A percentile compares a stretch with the other conserved stretches of the same genome.
Conservation (phyloP, 2,888 invertebrate species). For the Drosophila fulvimacula region DNA sequence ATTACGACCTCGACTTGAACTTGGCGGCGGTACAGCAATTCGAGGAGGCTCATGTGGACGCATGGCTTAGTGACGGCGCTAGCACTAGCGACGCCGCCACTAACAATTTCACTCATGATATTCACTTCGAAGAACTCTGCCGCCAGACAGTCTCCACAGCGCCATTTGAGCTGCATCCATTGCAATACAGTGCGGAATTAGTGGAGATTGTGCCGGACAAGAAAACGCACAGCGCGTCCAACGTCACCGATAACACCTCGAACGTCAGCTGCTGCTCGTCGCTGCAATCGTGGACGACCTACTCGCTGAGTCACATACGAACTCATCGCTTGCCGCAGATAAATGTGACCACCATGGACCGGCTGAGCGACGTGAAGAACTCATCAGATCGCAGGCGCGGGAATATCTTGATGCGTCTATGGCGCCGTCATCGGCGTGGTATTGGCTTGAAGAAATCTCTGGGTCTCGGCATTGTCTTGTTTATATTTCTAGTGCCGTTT, state of each 20-base stretch:
- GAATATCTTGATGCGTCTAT: conserved; percentile 5
- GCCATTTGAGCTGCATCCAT: conserved; percentile 75
- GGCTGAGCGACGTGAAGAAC: background rate
- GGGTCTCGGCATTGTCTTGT: conserved; percentile 33
- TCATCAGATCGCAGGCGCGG: conserved; percentile 26
- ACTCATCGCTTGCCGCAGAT: conserved; percentile 45
- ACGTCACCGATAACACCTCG: conserved; percentile 6
- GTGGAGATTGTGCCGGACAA: background rate
- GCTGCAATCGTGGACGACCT: conserved; percentile 34
- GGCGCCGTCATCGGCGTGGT: conserved; percentile 40
- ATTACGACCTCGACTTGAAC: background rate
- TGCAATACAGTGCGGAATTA: conserved; percentile 33
- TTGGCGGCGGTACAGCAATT: conserved; percentile 26
- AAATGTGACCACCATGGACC: conserved; percentile 32
- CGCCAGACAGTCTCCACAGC: conserved; percentile 74
- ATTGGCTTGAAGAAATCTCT: conserved; percentile 59
- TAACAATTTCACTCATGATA: conserved; percentile 12
- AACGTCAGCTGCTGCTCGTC: conserved; percentile 40
- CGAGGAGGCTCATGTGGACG: conserved; percentile 25
- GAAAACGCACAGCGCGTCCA: background rate
- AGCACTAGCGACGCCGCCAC: background rate
- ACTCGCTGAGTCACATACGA: conserved; percentile 32
- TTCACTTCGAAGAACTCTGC: conserved; percentile 75
- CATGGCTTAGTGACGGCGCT: conserved; percentile 15
- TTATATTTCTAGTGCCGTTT: conserved; percentile 21